Evolutionary conservation across 1,140 invertebrate species (phyloP).

Genomic region (Tetramorium simillimum): DNA sequence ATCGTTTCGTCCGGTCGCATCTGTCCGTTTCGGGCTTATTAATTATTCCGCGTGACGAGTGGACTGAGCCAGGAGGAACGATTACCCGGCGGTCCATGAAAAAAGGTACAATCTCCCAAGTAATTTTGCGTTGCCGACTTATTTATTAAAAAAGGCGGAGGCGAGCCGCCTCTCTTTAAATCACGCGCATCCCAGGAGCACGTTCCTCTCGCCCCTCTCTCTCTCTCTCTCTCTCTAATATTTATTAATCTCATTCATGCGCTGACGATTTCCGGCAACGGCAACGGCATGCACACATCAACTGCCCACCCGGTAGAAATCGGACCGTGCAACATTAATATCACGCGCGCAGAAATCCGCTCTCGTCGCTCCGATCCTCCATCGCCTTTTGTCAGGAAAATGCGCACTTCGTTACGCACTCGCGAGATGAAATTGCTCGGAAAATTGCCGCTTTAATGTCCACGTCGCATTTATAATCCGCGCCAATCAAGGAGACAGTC

Average conservation of each 20-base stretch:
- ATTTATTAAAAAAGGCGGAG: constrained; percentile 70
- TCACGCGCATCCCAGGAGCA: constrained; percentile 64
- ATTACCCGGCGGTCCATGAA: constrained; percentile 56
- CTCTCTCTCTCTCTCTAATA: constrained; percentile 66
- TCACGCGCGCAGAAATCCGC: not conserved
- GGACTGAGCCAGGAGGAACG: constrained; percentile 35
- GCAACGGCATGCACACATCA: not conserved
- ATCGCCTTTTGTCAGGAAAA: constrained; percentile 25
- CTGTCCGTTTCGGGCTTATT: constrained; percentile 50
- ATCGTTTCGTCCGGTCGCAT: constrained; percentile 26
- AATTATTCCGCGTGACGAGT: constrained; percentile 57
- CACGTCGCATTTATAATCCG: not conserved
- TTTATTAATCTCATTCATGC: constrained; percentile 71
- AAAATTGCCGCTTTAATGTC: constrained; percentile 25
- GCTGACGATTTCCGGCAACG: constrained; percentile 47
- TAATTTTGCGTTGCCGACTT: constrained; percentile 67
- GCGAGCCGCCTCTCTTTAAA: constrained; percentile 67
- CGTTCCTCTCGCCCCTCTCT: constrained; percentile 23
- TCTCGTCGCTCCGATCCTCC: not conserved
- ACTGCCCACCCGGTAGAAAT: constrained; percentile 17
- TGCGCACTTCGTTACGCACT: constrained; percentile 19
- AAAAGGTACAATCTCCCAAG: constrained; percentile 66
- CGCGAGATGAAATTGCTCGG: constrained; percentile 21
- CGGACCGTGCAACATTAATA: constrained; percentile 34
- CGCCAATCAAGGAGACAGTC: constrained; percentile 4